Evolutionary conservation across 2,888 invertebrate species (phyloP).

Genomic region (Rhingia rostrata): DNA sequence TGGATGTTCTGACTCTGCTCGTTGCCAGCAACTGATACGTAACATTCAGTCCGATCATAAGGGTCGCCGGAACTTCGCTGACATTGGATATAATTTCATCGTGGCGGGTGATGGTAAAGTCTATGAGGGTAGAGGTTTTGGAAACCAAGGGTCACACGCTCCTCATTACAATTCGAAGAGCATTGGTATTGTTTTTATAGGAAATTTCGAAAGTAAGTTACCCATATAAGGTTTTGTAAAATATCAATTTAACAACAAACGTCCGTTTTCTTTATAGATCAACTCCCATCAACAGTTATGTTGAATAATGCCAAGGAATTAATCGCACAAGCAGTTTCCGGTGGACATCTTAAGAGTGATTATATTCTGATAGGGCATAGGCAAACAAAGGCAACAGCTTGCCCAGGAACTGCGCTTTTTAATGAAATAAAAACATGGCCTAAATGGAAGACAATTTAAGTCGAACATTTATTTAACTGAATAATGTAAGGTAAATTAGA

Average conservation of each 20-base stretch:
- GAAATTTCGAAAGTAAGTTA: constrained; percentile 81
- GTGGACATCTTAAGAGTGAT: constrained; percentile 84
- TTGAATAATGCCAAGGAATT: constrained; percentile 85
- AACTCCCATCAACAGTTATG: constrained; percentile 85
- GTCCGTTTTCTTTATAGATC: constrained; percentile 9
- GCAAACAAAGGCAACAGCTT: constrained; percentile 86
- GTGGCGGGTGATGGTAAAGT: constrained; percentile 89
- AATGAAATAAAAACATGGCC: constrained; percentile 87
- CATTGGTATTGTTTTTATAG: constrained; percentile 88
- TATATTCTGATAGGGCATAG: constrained; percentile 88
- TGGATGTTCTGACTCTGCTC: constrained; percentile 84
- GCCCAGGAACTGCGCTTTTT: constrained; percentile 86
- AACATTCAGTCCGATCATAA: constrained; percentile 87
- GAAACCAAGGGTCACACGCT: constrained; percentile 88
- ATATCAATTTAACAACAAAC: background rate
- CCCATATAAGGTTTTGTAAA: background rate
- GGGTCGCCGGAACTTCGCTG: constrained; percentile 85
- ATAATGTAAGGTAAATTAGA: too few species aligned
- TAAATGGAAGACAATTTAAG: constrained; percentile 81
- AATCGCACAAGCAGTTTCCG: constrained; percentile 85
- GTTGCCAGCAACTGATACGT: constrained; percentile 85
- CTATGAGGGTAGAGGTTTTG: constrained; percentile 90
- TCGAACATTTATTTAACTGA: background rate
- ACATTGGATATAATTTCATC: constrained; percentile 89
- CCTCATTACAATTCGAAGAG: constrained; percentile 87